Evolutionary conservation across 2,113 vertebrate species (phyloP).

Genomic region (Pterophyllum scalare): DNA sequence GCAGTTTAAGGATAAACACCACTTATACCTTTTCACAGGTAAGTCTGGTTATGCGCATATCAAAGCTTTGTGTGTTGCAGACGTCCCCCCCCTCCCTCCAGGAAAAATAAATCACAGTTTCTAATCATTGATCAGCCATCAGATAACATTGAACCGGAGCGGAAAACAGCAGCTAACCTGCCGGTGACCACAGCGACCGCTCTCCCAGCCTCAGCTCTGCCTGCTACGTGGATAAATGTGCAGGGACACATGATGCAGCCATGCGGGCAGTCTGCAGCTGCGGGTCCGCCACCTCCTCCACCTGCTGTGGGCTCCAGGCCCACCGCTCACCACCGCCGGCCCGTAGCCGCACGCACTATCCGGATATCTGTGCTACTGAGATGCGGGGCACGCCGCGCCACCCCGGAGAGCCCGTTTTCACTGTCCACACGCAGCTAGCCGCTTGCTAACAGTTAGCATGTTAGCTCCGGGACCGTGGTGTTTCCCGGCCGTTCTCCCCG

Average conservation of each 20-base stretch:
- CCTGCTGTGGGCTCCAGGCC: conserved; percentile 9
- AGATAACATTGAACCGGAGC: background rate
- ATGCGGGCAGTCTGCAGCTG: conserved; percentile 61
- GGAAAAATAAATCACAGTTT: background rate
- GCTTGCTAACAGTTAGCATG: conserved; percentile 35
- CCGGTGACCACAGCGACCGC: accelerated
- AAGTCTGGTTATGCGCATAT: background rate
- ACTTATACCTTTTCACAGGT: background rate
- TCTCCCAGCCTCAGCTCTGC: background rate
- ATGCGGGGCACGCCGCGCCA: background rate
- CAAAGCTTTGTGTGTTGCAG: conserved; percentile 1
- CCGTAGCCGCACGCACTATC: accelerated
- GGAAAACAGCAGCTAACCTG: background rate
- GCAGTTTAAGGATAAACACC: too few relatives aligned
- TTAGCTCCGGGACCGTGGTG: conserved; percentile 42
- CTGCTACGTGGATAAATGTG: conserved; percentile 7
- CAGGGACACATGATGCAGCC: conserved; percentile 62
- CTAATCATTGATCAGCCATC: background rate
- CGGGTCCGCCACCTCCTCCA: conserved; percentile 22
- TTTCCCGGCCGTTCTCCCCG: conserved; percentile 35
- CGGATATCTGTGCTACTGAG: accelerated
- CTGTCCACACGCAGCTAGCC: conserved; percentile 1
- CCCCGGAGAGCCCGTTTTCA: background rate
- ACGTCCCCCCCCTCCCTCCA: background rate
- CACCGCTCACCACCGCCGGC: background rate